Base-by-base conservation (phyloP, 2,113 vertebrate genomes). In the Gorsachius goisagi region DNA sequence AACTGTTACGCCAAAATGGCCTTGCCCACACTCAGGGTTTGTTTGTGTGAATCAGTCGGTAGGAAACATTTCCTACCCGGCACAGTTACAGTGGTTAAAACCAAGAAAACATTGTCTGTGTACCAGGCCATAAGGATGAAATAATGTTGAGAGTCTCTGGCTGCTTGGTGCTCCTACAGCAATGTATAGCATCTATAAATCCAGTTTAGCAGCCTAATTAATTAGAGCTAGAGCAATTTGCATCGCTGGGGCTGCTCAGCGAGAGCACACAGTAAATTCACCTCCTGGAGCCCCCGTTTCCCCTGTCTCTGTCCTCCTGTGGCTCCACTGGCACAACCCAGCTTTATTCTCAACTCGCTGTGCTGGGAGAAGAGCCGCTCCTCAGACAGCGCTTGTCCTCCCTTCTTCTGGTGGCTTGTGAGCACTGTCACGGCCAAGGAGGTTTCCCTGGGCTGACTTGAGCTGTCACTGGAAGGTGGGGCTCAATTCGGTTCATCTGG, bases 221-320 rank as follows among this genome's bases (percentile, higher is more conserved):
- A 88, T 96, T 89, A 76, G 55, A 82, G 27, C 64, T 88, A 50
- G 49, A 72, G 69, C 49, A 93, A 76, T 95, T 93, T 95, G 81
- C 80, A 96, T 97, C 58, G 8, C 49, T 62, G 62, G n/a, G 44
- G 32, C 60, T 78, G 45, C 66, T 92, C 69, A 91, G 50, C 24
- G 49, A 28, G 55, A 72, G 37, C 66, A 84, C 5, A 4, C 69
- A 66, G 62, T 79, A 90, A 90, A 94, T 96, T 77, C 60, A 35
- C 24, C 35, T 78, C 47, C 49, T n/a, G 52, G 64, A 92, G 55
- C 56, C 66, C 85, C n/a, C 0, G 0, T 47, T 39, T 58, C 26
- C 30, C 39, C 56, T 81, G n/a, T 64, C 49, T 82, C 77, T 87
- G 24, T 68, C 58, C 66, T 81, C 2, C 3, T 15, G 20, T 76